phyloP scores from a whole-genome alignment of 2,113 vertebrate species.

The Macaca nemestrina region DNA sequence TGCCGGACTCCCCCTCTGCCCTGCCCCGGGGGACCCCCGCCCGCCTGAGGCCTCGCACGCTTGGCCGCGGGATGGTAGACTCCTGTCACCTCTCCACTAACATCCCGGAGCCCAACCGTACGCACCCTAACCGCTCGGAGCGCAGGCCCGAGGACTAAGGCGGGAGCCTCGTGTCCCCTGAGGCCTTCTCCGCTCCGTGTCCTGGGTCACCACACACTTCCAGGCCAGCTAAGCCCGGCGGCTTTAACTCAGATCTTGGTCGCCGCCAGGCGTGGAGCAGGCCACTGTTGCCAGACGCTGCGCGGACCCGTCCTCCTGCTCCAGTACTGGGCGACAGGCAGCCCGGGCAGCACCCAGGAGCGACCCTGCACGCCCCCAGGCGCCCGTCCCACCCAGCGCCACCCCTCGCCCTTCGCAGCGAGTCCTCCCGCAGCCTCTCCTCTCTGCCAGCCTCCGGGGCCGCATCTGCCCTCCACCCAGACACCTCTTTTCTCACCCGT shows the following conservation, averaged over 20 bases:
- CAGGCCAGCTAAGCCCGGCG: constrained; percentile 18
- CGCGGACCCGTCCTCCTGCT: neutral
- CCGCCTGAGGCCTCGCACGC: neutral
- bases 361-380: neutral
- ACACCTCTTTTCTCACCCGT: constrained; percentile 49
- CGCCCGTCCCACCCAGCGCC: too few relatives aligned
- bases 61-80: neutral
- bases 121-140: neutral
- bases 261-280: constrained; percentile 38
- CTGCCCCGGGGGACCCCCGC: neutral
- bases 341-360: neutral
- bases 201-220: neutral
- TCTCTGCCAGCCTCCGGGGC: neutral
- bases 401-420: neutral
- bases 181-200: neutral
- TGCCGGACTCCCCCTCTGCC: neutral
- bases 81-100: constrained; percentile 17
- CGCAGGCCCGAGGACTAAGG: neutral
- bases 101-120: neutral
- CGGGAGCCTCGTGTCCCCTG: neutral
- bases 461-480: neutral
- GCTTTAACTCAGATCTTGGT: neutral
- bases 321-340: neutral
- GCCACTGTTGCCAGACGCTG: neutral
- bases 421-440: neutral